Base-by-base conservation (phyloP, 2,888 invertebrate species). In the Pachydiplax longipennis region DNA sequence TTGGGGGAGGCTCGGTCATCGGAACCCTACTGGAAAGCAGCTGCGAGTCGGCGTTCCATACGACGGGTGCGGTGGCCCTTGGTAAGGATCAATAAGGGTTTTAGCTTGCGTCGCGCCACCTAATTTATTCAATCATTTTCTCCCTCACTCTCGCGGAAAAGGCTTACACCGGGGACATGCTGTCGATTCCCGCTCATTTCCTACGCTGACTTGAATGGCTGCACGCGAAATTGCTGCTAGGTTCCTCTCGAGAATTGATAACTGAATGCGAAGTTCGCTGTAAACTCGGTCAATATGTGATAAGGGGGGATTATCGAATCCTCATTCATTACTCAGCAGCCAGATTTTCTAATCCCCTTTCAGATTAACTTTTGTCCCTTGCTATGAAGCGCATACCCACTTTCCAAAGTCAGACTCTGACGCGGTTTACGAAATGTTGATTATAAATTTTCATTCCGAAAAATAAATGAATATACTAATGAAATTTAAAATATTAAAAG, bases 1-100 rank as follows among this genome's bases (percentile, higher is more conserved):
- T 95, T 90, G 93, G 94, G 35, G 95, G 95, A 4, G 94, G 94
- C 2, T 94, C 95, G 92, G 91, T 94, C 37, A 93, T 94, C 8
- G 95, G 95, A 12, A 92, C 93, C 13, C 92, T 95, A 4, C 93
- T 95, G 37, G 94, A 94, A 90, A 93, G 93, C 91, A 92, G 94
- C 83, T 95, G 95, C 92, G 93, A 94, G 91, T 93, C 93, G 61
- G 93, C 94, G 65, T 95, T 95, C 61, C 61, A 87, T 35, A 37
- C 37, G 13, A 37, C n/a, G 61, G 87, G 61, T 31, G 87, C 37
- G 61, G 87, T 87, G 35, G 87, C 87, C 22, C 35, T 87, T 22
- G 58, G 87, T 61, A 65, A 87, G 87, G n/a, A 81, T 35, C 37
- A 81, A 81, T 12, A 81, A n/a, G 22, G 35, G 13, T 40, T 40